phyloP scores from a whole-genome alignment of 1,140 invertebrate species.

The Thaumatotibia leucotreta region DNA sequence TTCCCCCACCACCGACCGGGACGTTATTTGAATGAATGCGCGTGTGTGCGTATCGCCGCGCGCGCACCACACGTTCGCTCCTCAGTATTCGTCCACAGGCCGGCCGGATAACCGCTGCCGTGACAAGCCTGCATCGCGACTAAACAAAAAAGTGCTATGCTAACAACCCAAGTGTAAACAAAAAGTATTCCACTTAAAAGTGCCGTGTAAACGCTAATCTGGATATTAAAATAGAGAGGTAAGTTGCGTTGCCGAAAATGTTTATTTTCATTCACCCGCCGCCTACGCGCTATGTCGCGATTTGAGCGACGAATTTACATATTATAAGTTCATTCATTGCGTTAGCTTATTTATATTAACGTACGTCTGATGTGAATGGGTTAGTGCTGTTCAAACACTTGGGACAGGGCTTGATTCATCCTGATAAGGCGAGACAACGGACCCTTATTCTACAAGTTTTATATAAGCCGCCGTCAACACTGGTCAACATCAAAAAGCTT shows the following conservation, averaged over 20 bases:
- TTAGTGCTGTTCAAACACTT: constrained; percentile 39
- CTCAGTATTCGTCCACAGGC: constrained; percentile 51
- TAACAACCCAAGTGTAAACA: constrained; percentile 51
- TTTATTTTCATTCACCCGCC: constrained; percentile 70
- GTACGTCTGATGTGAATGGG: constrained; percentile 58
- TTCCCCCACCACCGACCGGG: constrained; percentile 42
- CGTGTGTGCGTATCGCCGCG: constrained; percentile 52
- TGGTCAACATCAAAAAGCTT: background rate
- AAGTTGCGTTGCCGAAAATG: constrained; percentile 40
- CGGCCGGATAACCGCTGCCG: constrained; percentile 33
- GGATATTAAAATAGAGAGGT: constrained; percentile 72
- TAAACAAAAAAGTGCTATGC: constrained; percentile 49
- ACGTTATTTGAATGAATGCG: constrained; percentile 51
- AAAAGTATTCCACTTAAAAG: constrained; percentile 38
- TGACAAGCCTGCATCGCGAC: constrained; percentile 24
- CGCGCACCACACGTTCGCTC: constrained; percentile 42
- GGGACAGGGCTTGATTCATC: constrained; percentile 43
- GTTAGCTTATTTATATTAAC: constrained; percentile 63
- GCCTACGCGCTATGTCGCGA: constrained; percentile 70
- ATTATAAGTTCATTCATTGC: constrained; percentile 70
- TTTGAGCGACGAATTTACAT: constrained; percentile 73
- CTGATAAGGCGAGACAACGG: constrained; percentile 22
- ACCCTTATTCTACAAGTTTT: background rate
- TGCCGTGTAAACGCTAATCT: constrained; percentile 68
- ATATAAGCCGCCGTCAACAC: background rate